Percentiles rank a stretch among this genome's conserved stretches.
Evolutionary conservation across 2,797 vertebrate species (phyloP).

Genomic region (Enteromius trimaculatus): DNA sequence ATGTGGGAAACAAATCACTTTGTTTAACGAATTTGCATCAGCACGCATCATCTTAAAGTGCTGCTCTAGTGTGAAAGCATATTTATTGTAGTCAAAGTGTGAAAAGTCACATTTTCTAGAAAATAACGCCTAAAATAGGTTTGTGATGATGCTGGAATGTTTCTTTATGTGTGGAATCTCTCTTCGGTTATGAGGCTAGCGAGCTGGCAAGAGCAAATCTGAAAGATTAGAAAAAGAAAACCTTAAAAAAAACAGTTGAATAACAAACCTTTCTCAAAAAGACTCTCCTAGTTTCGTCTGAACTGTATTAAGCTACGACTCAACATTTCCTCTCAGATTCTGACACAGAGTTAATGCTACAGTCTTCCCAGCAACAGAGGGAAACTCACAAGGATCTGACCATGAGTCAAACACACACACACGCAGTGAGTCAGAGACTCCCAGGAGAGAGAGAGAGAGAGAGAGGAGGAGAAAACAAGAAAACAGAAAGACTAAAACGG

Average conservation of each 20-base stretch:
- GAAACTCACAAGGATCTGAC: conserved; percentile 15
- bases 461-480: conserved; percentile 65
- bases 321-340: background rate
- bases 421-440: conserved; percentile 42
- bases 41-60: background rate
- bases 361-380: conserved; percentile 33
- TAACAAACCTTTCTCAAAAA: background rate
- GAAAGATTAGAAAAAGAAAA: background rate
- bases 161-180: background rate
- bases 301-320: conserved; percentile 29
- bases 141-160: background rate
- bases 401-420: conserved; percentile 25
- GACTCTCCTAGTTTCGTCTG: background rate
- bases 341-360: background rate
- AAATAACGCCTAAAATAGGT: background rate
- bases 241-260: too few relatives aligned
- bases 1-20: background rate
- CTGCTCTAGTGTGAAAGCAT: too few relatives aligned
- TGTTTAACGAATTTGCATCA: conserved; percentile 9
- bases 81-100: background rate
- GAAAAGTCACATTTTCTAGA: background rate
- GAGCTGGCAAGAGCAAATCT: background rate
- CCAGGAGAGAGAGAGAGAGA: conserved; percentile 45
- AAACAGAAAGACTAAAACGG: background rate
- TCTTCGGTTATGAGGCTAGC: background rate